A percentile compares a stretch with the other conserved stretches of the same genome.
Conservation (phyloP, 2,113 vertebrate genomes). For the Jaculus jaculus region DNA sequence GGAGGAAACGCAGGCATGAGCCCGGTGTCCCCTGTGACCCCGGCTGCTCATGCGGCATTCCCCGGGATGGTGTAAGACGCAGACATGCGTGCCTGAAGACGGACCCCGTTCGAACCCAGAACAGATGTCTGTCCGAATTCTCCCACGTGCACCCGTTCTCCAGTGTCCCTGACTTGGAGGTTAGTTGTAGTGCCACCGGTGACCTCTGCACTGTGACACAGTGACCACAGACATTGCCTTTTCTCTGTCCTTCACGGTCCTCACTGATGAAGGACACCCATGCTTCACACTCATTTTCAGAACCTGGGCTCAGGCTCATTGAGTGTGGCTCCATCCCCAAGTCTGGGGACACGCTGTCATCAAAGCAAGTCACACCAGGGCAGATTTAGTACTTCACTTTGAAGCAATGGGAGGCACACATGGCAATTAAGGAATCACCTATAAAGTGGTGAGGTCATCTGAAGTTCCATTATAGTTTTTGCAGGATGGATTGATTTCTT, state of each 20-base stretch:
- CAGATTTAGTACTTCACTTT: not conserved
- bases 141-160: not conserved
- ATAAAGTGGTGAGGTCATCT: not conserved
- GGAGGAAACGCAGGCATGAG: not conserved
- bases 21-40: not conserved
- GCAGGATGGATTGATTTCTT: not conserved
- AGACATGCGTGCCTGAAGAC: not conserved
- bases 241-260: not conserved
- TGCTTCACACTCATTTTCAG: not conserved
- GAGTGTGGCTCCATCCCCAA: not conserved
- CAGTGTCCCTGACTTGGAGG: not conserved
- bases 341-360: not conserved
- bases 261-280: not conserved
- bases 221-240: not conserved
- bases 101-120: fast-evolving
- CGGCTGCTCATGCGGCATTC: too few species aligned
- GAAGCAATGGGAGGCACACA: not conserved
- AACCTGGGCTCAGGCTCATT: not conserved
- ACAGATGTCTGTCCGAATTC: not conserved
- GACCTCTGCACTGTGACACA: not conserved
- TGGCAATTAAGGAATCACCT: not conserved
- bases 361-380: not conserved
- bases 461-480: constrained; percentile 4
- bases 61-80: too few species aligned
- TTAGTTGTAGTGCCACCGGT: not conserved